Evolutionary conservation across 2,113 vertebrate species (phyloP).

Genomic region (Aleadryas rufinucha): DNA sequence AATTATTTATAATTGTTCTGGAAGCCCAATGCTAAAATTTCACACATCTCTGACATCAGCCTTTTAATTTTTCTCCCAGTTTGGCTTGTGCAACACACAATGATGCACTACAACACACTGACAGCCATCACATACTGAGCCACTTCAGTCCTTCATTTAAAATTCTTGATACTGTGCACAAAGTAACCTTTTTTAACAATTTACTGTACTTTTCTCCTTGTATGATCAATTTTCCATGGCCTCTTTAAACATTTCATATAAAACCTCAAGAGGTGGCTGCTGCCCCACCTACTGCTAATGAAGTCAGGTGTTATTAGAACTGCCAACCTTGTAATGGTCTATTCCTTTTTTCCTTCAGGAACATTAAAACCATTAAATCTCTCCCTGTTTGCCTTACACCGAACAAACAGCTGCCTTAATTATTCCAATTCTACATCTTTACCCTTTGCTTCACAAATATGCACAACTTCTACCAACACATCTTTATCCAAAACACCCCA

Average conservation of each 20-base stretch:
- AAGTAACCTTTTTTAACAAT: neutral
- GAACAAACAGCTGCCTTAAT: neutral
- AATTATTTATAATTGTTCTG: neutral
- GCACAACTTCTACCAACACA: neutral
- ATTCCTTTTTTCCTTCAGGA: slow-evolving; percentile 6
- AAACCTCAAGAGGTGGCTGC: neutral
- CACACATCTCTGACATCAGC: neutral
- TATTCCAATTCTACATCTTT: neutral
- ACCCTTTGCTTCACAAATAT: neutral
- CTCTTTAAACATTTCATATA: neutral
- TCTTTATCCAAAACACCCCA: neutral
- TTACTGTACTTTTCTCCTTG: neutral
- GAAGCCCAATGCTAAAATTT: neutral
- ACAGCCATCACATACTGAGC: neutral
- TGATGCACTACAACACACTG: neutral
- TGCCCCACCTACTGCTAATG: neutral
- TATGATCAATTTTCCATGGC: neutral
- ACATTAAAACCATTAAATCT: neutral
- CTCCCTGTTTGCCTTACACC: neutral
- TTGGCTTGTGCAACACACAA: neutral
- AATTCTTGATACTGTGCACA: neutral
- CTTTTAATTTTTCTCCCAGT: neutral
- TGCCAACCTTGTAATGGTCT: neutral
- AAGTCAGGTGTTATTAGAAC: neutral
- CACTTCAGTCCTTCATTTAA: neutral